Base-by-base conservation (phyloP, 2,888 invertebrate species). In the Brachyptera risi region DNA sequence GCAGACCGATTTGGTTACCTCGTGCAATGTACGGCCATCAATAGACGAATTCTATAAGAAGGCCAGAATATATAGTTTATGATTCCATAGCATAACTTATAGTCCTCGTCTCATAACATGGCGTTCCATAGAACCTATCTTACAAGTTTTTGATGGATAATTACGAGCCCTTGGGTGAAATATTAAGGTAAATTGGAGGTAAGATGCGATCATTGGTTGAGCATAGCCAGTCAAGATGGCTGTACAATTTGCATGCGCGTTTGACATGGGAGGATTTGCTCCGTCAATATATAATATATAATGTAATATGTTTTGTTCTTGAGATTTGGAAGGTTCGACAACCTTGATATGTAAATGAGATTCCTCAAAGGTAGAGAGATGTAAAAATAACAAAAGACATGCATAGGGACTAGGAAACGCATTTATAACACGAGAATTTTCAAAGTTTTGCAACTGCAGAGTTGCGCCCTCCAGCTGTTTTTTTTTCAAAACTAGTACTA, bases 141-240 rank as follows among this genome's bases (percentile, higher is more conserved):
- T 58, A 61, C 61, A 57, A 61, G 61, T 61, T 61, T 61, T 60
- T 56, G 57, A 57, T 50, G 19, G 13, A 51, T 61, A 61, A 61
- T 61, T 61, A 51, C 61, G 27, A 49, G 19, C 61, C 61, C 49
- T 51, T 42, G 38, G 61, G 61, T 58, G 49, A 58, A 40, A 61
- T 57, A 61, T 59, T 62, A 56, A 54, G 54, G 37, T 54, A 54
- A 54, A 59, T 59, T 59, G 59, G 59, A 37, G 40, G 57, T 40
- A 40, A 37, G 47, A 50, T 44, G 59, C 50, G 54, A 58, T 58
- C 62, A 62, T 62, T 62, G 62, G 62, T 40, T 21, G 56, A 37
- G 56, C 50, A 59, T 35, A 54, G 11, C 35, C 7, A 37, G 19
- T 19, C 54, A 54, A 54, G 37, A 54, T 54, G 54, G 54, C 54